Evolutionary conservation across 2,113 vertebrate genomes (phyloP), one percentile per base, ranked within the genome.

Genomic region (Pantherophis guttatus): DNA sequence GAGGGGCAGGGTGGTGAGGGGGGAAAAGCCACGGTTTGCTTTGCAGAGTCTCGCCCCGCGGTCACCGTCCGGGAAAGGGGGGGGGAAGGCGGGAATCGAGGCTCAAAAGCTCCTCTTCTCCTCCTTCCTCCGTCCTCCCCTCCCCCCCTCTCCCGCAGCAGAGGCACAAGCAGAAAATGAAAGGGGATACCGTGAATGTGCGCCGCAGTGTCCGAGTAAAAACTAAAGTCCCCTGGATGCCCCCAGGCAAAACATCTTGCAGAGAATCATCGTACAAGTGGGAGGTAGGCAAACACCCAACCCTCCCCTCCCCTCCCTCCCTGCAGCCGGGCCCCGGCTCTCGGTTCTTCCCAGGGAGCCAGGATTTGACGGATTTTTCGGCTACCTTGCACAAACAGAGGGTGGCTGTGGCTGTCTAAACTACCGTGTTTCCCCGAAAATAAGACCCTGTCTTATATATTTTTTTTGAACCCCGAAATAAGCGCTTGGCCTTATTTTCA

Each of bases 151-250:
- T 88, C 93, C 91, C 92, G 92, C 92, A 97, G 96, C 97, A 97
- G 96, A 98, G 97, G 92, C 96, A 97, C 89, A 98, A 98, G 85
- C 95, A 96, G 53, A 98, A 97, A 95, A 93, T 94, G 94, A 98
- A 97, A 97, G 96, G 95, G 70, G 97, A 98, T 23, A 96, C 94
- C 2, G 94, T 96, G 65, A 98, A 98, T 57, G 93, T 97, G 65
- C 97, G 96, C 87, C 97, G 98, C 91, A 96, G 97, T 12, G 98
- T 97, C 87, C 98, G 96, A 90, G 97, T 98, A 90, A 99, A 98
- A 98, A 97, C 98, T 26, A 98, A 98, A 94, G 97, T 98, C 93
- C 98, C 99, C 91, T 99, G 99, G 99, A 96, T 98, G 55, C 99
- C 98, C 29, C 98, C 98, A 57, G 98, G 99, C 96, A 99, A 98